Percentiles rank a stretch among this genome's conserved stretches.
phyloP scores from a whole-genome alignment of 2,888 invertebrate species.

The Tetanocera ferruginea region DNA sequence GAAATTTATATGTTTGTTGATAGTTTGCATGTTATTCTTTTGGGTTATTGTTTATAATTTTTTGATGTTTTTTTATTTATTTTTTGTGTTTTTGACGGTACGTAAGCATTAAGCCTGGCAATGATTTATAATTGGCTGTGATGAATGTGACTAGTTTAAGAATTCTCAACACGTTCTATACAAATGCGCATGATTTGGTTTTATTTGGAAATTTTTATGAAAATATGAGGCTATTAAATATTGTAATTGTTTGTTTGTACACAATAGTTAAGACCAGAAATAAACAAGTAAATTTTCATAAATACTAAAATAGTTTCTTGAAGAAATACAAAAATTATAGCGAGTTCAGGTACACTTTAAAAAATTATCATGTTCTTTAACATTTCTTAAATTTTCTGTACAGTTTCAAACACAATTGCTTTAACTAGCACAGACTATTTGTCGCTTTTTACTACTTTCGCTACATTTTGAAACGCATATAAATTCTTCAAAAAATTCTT shows the following conservation, averaged over 20 bases:
- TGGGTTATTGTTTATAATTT: slow-evolving; percentile 36
- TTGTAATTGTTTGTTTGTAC: background rate
- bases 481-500: background rate
- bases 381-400: too few relatives aligned
- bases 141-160: background rate
- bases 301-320: background rate
- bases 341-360: too few relatives aligned
- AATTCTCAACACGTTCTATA: background rate
- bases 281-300: background rate
- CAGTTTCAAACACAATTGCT: too few relatives aligned
- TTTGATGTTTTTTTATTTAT: background rate
- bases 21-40: slow-evolving; percentile 36
- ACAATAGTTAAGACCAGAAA: background rate
- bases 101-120: background rate
- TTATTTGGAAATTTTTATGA: background rate
- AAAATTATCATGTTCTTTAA: too few relatives aligned
- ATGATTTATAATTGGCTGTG: slow-evolving; percentile 10
- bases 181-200: background rate
- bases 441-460: background rate
- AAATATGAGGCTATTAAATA: background rate
- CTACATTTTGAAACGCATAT: background rate
- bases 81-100: background rate
- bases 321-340: background rate
- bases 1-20: slow-evolving; percentile 24
- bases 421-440: background rate